Conservation (phyloP, 2,888 invertebrate genomes). For the Muscina levida region DNA sequence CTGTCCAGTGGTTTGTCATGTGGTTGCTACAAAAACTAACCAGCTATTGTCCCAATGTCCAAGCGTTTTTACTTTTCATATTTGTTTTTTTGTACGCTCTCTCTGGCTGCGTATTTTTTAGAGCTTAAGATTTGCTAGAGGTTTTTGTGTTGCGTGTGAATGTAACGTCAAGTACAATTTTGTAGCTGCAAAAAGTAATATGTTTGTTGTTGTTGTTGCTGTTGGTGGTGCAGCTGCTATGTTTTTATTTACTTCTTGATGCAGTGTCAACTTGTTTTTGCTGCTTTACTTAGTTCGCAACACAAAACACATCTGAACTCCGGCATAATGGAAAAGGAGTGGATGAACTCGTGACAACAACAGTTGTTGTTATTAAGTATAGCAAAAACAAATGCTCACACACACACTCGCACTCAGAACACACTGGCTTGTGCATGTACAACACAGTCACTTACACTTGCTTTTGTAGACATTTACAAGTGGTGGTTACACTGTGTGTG, state of each 20-base stretch:
- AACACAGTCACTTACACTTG: not conserved
- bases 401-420: conserved; percentile 37
- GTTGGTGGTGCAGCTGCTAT: conserved; percentile 23
- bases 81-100: not conserved
- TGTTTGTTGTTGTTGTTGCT: conserved; percentile 39
- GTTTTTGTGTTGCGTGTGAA: conserved; percentile 16
- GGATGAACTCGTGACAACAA: conserved; percentile 55
- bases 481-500: conserved; percentile 39
- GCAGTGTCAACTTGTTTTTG: conserved; percentile 57
- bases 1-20: too few relatives aligned
- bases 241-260: conserved; percentile 51
- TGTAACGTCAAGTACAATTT: not conserved
- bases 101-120: too few relatives aligned
- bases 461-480: not conserved
- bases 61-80: not conserved
- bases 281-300: conserved; percentile 23
- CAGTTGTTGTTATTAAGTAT: conserved; percentile 29
- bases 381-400: conserved; percentile 14
- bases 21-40: too few relatives aligned
- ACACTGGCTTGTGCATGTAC: not conserved
- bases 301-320: conserved; percentile 1
- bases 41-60: not conserved
- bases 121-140: conserved; percentile 16
- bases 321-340: conserved; percentile 10
- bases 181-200: not conserved